Percentiles rank a stretch among this genome's conserved stretches.
phyloP scores from a whole-genome alignment of 2,113 vertebrate genomes.

The Pterocles orientalis region DNA sequence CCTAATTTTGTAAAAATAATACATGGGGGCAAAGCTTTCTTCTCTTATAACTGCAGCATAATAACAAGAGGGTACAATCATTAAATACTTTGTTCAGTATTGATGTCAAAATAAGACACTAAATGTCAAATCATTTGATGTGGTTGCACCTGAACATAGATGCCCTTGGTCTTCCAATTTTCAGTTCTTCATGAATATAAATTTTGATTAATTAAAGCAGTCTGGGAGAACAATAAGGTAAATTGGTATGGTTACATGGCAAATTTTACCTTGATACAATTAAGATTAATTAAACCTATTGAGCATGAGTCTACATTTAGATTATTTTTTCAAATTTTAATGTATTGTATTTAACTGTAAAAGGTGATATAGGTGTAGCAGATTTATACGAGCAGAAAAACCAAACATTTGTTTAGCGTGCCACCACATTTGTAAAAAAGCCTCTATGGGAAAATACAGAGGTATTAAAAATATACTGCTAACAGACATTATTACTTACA shows the following conservation, averaged over 20 bases:
- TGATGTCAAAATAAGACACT: background rate
- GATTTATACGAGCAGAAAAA: background rate
- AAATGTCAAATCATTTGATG: background rate
- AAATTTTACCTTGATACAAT: background rate
- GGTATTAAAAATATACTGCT: background rate
- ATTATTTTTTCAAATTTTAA: background rate
- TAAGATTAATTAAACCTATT: background rate
- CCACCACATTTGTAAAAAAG: background rate
- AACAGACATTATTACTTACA: background rate
- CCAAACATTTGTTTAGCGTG: background rate
- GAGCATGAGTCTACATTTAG: background rate
- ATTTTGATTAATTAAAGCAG: background rate
- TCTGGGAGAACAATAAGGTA: background rate
- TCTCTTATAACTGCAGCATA: background rate
- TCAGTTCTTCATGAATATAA: background rate
- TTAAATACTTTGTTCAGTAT: background rate
- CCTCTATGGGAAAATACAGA: background rate
- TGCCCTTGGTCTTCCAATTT: background rate
- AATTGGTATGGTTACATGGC: background rate
- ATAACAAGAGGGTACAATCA: background rate
- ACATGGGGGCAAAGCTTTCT: background rate
- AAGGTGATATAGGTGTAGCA: background rate
- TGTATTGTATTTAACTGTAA: background rate
- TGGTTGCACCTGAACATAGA: background rate
- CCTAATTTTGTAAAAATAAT: background rate